phyloP scores from a whole-genome alignment of 2,888 invertebrate genomes.

The Eristalinus aeneus region DNA sequence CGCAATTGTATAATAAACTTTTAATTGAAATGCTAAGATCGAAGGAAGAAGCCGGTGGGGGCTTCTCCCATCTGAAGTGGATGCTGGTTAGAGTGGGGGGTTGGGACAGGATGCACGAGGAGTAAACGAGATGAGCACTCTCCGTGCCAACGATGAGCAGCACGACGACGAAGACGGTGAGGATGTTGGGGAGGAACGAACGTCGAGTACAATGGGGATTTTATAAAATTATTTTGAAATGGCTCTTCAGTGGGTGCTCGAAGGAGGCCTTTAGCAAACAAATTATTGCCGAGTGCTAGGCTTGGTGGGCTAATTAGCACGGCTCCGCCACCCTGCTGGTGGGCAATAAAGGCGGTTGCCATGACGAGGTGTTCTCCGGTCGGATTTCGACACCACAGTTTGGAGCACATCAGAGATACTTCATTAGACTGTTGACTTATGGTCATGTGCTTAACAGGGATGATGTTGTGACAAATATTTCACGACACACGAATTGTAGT shows the following conservation, averaged over 20 bases:
- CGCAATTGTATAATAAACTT: slow-evolving; percentile 24
- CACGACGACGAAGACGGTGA: too few relatives aligned
- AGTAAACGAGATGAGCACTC: neutral
- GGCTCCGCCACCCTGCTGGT: neutral
- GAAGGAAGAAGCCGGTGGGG: neutral
- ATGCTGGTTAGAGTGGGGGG: neutral
- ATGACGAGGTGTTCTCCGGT: neutral
- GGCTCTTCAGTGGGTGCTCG: neutral
- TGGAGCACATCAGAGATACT: neutral
- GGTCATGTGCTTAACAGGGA: neutral
- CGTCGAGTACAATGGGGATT: neutral
- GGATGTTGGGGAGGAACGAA: neutral
- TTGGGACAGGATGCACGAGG: neutral
- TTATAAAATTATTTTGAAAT: neutral
- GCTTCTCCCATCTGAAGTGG: neutral
- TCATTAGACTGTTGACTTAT: neutral
- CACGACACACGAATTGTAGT: too few relatives aligned
- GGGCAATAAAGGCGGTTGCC: neutral
- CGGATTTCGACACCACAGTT: neutral
- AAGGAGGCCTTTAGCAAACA: neutral
- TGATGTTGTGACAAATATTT: neutral
- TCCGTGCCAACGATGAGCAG: neutral
- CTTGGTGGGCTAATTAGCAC: neutral
- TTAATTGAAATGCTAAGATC: slow-evolving; percentile 30
- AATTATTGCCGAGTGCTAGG: neutral